Percentiles rank a stretch among this genome's conserved stretches.
Conservation (phyloP, 2,113 vertebrate genomes). For the Ochotona princeps region DNA sequence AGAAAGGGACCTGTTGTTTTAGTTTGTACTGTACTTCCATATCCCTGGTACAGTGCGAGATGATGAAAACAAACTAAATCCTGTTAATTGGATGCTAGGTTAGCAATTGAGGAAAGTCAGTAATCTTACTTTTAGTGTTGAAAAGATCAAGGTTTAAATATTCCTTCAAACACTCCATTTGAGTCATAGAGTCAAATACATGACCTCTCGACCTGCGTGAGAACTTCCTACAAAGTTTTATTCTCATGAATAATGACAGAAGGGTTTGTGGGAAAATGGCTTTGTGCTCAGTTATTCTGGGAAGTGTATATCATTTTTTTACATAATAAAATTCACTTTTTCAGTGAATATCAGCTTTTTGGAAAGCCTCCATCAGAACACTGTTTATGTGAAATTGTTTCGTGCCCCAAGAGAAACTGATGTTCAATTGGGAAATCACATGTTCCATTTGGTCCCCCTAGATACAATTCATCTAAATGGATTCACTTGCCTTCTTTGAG, state of each 20-base stretch:
- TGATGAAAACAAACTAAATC: neutral
- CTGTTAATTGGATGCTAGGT: neutral
- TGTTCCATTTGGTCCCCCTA: neutral
- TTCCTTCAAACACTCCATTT: slow-evolving; percentile 16
- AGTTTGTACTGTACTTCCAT: neutral
- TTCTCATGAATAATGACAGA: slow-evolving; percentile 49
- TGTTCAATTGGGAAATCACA: neutral
- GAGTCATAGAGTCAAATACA: slow-evolving; percentile 6
- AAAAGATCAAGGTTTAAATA: neutral
- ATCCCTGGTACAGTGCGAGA: neutral
- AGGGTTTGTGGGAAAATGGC: slow-evolving; percentile 24
- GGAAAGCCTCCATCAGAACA: slow-evolving; percentile 39
- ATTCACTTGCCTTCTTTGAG: neutral
- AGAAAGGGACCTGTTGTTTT: neutral
- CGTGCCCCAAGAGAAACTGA: neutral
- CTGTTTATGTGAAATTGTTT: slow-evolving; percentile 2
- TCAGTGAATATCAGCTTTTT: neutral
- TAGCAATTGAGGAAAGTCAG: neutral
- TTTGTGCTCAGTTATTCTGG: slow-evolving; percentile 33
- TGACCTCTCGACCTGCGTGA: slow-evolving; percentile 30
- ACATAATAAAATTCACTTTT: slow-evolving; percentile 57
- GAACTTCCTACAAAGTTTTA: neutral
- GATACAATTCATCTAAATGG: neutral
- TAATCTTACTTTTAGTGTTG: neutral
- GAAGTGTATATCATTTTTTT: slow-evolving; percentile 60